A percentile compares a stretch with the other conserved stretches of the same genome.
These are phyloP conservation scores for Leptodactylus fallax DNA, from an alignment of 2,797 vertebrate species.

Conservation along the genomic window DNA sequence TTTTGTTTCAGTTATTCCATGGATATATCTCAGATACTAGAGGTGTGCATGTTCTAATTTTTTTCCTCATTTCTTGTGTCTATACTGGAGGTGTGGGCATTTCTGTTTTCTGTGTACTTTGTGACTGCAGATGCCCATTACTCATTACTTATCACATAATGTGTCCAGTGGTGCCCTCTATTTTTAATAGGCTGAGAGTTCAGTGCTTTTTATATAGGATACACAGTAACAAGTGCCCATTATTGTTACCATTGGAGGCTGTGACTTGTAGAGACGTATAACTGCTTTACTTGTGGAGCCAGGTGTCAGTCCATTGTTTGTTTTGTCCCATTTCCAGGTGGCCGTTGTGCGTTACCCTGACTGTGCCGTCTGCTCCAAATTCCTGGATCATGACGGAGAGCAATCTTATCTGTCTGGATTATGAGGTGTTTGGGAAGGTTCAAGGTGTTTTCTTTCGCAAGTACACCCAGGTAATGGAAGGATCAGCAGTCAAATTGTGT, in stretches of 20 bases:
- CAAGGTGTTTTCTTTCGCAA: conserved; percentile 97
- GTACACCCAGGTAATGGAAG: conserved; percentile 85
- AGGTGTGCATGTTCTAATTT: no score
- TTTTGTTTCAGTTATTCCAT: no score
- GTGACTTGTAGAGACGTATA: background rate
- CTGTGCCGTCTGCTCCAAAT: background rate
- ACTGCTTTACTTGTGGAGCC: background rate
- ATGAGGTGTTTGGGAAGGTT: conserved; percentile 90
- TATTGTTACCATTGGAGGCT: background rate
- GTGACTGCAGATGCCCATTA: no score
- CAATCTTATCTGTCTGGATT: conserved; percentile 86
- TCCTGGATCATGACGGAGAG: conserved; percentile 77
- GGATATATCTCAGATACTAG: no score
- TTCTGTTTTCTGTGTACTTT: no score
- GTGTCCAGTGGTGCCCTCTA: no score
- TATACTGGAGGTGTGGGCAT: no score
- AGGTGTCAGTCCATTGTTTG: background rate
- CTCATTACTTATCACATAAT: no score
- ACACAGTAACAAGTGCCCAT: background rate
- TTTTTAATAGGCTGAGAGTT: no score
- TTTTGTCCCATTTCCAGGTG: background rate
- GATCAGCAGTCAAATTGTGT: background rate
- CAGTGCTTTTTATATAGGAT: background rate
- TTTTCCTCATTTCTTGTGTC: no score
- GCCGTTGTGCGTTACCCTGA: background rate